Evolutionary conservation across 2,888 invertebrate species (phyloP), one percentile per base, ranked within the genome.

Genomic region (Mechanitis messenoides): DNA sequence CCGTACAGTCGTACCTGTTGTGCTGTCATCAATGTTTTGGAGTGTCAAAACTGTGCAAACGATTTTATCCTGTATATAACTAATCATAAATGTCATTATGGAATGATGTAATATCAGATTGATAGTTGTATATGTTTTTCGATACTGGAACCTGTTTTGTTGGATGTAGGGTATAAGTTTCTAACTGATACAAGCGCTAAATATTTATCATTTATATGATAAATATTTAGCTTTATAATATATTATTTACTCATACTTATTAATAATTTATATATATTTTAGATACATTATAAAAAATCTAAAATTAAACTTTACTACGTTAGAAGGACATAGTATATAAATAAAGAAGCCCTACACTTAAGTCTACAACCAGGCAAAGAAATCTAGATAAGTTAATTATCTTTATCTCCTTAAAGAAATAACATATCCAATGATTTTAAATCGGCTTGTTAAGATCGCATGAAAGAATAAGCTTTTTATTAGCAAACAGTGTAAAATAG

Each of bases 81-180:
- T 42, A 59, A 38, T 53, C 38, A 58, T 33, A 63, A 28, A 63
- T 63, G 28, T 61, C 58, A 65, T 59, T 60, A 56, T 67, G 45
- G 54, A 58, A 31, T 59, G 61, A 63, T 58, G 53, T 33, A 53
- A 12, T 55, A 55, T 53, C 53, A 59, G 56, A 50, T 42, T 46
- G 62, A 63, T 54, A 42, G 47, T 47, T 47, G 65, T 58, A 62
- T 59, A 46, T 46, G 62, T 65, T 65, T 65, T 65, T 67, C 47
- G 54, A 56, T 33, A 59, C 56, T 45, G 59, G 63, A 67, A 67
- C 67, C 67, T 63, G 72, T 74, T 72, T 70, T 70, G 74, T 59
- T 62, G 59, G 60, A 68, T 64, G 67, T 68, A 66, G 65, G 67
- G 62, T 67, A 66, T 56, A 60, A 62, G 67, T 61, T 66, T 66